Percentiles rank a stretch among this genome's conserved stretches.
Evolutionary conservation across 2,888 invertebrate genomes (phyloP).

Genomic region (Palloptera scutellata): DNA sequence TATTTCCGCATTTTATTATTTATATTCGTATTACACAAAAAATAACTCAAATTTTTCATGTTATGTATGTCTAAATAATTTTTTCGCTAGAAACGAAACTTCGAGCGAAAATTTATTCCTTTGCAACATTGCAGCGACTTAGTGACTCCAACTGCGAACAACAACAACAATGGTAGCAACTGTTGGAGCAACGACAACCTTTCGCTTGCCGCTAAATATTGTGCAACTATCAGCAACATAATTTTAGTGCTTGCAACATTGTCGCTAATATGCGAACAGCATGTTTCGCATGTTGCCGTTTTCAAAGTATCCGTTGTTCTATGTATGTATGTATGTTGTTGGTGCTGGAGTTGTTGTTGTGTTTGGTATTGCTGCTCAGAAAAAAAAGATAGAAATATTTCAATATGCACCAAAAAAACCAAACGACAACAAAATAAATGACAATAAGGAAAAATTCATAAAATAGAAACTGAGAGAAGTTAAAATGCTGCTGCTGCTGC

Average conservation of each 20-base stretch:
- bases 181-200: no score
- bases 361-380: neutral
- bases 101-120: no score
- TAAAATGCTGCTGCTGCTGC: neutral
- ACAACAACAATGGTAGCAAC: neutral
- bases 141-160: neutral
- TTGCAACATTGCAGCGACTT: neutral
- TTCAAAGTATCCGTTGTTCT: no score
- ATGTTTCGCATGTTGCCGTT: neutral
- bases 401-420: neutral
- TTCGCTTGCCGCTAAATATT: no score
- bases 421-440: neutral
- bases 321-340: no score
- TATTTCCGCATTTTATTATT: no score
- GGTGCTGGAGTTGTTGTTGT: no score
- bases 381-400: neutral
- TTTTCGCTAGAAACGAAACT: no score
- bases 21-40: no score
- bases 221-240: no score
- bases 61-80: no score
- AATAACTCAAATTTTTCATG: no score
- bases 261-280: conserved; percentile 21
- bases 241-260: conserved; percentile 2
- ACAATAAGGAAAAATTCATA: conserved; percentile 14
- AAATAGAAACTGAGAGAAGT: neutral